Percentiles rank a stretch among this genome's conserved stretches.
phyloP scores from a whole-genome alignment of 2,797 vertebrate genomes.

The Mormyrops attenuatus region DNA sequence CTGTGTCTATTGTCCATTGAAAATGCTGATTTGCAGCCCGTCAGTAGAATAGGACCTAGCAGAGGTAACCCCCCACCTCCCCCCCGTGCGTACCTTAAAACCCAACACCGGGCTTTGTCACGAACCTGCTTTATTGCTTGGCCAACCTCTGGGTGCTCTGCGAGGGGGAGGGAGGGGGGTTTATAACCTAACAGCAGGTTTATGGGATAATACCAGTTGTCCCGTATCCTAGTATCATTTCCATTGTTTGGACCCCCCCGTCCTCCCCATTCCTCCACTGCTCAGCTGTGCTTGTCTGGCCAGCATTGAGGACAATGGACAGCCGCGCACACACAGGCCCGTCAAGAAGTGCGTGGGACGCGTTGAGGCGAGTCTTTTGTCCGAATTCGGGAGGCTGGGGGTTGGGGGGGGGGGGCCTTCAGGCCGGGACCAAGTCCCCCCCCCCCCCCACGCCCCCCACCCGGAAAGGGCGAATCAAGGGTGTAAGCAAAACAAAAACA shows the following conservation, averaged over 20 bases:
- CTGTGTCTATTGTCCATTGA: slow-evolving; percentile 94
- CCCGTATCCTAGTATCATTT: slow-evolving; percentile 66
- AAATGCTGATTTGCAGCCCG: slow-evolving; percentile 78
- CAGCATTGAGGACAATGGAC: slow-evolving; percentile 8
- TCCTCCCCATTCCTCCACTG: slow-evolving; percentile 41
- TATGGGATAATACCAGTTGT: slow-evolving; percentile 70
- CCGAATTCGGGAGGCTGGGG: background rate
- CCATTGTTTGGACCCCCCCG: background rate
- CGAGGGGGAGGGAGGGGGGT: slow-evolving; percentile 57
- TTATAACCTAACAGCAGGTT: slow-evolving; percentile 62
- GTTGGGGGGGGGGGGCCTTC: background rate
- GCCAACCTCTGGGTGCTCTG: slow-evolving; percentile 26
- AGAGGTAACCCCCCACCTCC: slow-evolving; percentile 65
- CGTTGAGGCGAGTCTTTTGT: slow-evolving; percentile 19
- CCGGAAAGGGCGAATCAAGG: too few relatives aligned
- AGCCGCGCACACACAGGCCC: background rate
- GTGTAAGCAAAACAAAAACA: too few relatives aligned
- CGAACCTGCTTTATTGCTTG: slow-evolving; percentile 48
- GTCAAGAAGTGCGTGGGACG: slow-evolving; percentile 4
- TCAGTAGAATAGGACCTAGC: slow-evolving; percentile 69
- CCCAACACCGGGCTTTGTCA: background rate
- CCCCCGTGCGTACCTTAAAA: slow-evolving; percentile 57
- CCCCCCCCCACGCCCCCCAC: slow-evolving; percentile 12
- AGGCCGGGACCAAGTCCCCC: too few relatives aligned
- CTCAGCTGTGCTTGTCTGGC: slow-evolving; percentile 27